These are phyloP conservation scores for Tor tambroides DNA, from an alignment of 2,113 vertebrate species.

Conservation along the genomic window DNA sequence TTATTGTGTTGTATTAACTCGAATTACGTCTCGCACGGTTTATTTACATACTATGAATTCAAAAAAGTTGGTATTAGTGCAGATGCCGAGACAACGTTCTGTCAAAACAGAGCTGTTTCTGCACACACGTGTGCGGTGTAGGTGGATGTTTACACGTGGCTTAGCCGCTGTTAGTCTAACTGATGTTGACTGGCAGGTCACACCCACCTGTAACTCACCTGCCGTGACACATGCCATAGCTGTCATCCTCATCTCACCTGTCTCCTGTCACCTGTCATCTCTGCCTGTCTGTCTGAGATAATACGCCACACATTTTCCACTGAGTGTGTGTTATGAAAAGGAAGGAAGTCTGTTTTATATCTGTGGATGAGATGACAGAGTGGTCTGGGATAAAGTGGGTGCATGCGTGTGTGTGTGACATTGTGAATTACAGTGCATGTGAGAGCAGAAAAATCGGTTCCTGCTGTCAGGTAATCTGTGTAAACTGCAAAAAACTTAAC, in stretches of 20 bases:
- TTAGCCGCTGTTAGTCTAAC: not conserved
- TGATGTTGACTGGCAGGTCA: slow-evolving; percentile 54
- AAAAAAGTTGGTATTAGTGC: slow-evolving; percentile 15
- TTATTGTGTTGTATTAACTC: not conserved
- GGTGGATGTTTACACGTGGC: slow-evolving; percentile 20
- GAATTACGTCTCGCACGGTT: not conserved
- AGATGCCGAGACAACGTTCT: not conserved
- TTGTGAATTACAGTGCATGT: slow-evolving; percentile 34
- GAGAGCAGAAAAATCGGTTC: slow-evolving; percentile 24
- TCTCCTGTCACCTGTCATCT: slow-evolving; percentile 39
- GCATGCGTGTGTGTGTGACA: slow-evolving; percentile 8
- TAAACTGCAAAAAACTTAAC: slow-evolving; percentile 5
- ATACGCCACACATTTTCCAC: slow-evolving; percentile 30
- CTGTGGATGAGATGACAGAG: slow-evolving; percentile 23
- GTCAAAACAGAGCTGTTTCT: slow-evolving; percentile 40
- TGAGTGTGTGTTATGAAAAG: slow-evolving; percentile 23
- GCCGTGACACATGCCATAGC: slow-evolving; percentile 46
- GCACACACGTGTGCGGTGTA: not conserved
- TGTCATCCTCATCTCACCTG: slow-evolving; percentile 44
- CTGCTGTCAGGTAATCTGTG: slow-evolving; percentile 24
- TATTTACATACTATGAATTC: slow-evolving; percentile 12
- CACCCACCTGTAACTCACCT: slow-evolving; percentile 39
- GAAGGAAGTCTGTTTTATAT: slow-evolving; percentile 35
- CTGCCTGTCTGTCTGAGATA: slow-evolving; percentile 22
- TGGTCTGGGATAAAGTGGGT: slow-evolving; percentile 22